Conservation (phyloP, 92 coral and sea anemone genomes). For the Metridium senile region DNA sequence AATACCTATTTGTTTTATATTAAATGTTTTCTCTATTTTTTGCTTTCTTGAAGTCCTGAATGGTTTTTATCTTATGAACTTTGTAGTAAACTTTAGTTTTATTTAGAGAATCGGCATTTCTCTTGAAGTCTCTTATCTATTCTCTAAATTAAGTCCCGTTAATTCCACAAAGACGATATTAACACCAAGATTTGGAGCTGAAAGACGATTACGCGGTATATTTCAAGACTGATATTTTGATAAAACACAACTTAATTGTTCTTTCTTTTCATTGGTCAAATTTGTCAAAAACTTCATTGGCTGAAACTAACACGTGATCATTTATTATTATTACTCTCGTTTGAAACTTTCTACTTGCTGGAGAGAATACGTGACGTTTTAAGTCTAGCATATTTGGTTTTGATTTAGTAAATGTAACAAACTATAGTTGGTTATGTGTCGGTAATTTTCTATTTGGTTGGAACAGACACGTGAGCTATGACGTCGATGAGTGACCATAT, state of each 20-base stretch:
- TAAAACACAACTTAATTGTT: not conserved
- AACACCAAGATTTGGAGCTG: conserved; percentile 2
- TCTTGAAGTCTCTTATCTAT: conserved; percentile 10
- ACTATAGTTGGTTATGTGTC: no score
- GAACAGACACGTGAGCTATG: not conserved
- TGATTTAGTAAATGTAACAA: no score
- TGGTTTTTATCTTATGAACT: no score
- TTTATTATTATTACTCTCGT: not conserved
- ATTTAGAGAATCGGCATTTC: conserved; percentile 11
- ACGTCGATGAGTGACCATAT: conserved; percentile 19
- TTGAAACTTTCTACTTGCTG: no score
- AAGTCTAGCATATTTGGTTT: no score
- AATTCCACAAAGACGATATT: conserved; percentile 18
- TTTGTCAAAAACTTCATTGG: no score
- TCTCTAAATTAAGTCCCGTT: not conserved
- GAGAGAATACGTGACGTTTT: no score
- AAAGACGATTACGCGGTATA: conserved; percentile 13
- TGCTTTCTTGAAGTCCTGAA: no score
- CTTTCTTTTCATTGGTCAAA: conserved; percentile 12
- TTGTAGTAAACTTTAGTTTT: no score
- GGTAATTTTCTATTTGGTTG: not conserved
- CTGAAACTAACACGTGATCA: not conserved
- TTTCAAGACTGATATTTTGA: conserved; percentile 9
- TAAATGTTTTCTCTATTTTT: no score
- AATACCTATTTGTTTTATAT: not conserved